Percentiles rank a stretch among this genome's conserved stretches.
phyloP scores from a whole-genome alignment of 2,797 vertebrate species.

The Salmo trutta region DNA sequence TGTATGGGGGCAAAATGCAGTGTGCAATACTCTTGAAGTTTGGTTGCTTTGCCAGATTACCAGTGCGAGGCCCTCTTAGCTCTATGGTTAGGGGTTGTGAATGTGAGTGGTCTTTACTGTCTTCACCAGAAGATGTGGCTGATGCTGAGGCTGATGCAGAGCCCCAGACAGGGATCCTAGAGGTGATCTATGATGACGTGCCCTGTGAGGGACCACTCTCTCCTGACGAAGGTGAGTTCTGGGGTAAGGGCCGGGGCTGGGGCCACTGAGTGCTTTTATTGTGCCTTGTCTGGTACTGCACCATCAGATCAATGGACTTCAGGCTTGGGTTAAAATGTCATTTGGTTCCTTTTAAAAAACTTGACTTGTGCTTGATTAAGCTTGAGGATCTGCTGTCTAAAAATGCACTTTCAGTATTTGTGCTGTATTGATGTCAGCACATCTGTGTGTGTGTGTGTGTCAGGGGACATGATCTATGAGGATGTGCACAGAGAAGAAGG shows the following conservation, averaged over 20 bases:
- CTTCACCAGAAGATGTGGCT: constrained; percentile 51
- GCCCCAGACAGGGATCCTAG: constrained; percentile 49
- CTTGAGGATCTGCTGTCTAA: background rate
- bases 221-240: constrained; percentile 66
- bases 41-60: background rate
- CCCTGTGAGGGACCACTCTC: constrained; percentile 77
- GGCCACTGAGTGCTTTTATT: background rate
- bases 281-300: background rate
- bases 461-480: constrained; percentile 81
- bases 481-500: constrained; percentile 75
- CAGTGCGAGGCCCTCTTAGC: background rate
- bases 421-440: background rate
- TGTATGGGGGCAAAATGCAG: too few species aligned
- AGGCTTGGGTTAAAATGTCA: background rate
- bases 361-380: background rate
- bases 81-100: background rate
- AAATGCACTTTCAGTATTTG: background rate
- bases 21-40: background rate
- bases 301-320: background rate
- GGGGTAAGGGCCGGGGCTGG: background rate
- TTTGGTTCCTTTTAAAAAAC: background rate
- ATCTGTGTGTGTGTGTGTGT: constrained; percentile 34
- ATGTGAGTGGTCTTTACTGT: background rate
- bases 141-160: constrained; percentile 17
- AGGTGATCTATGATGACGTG: constrained; percentile 95